These are phyloP conservation scores for Asarcornis scutulata DNA, from an alignment of 2,113 vertebrate species.

Conservation along the genomic window DNA sequence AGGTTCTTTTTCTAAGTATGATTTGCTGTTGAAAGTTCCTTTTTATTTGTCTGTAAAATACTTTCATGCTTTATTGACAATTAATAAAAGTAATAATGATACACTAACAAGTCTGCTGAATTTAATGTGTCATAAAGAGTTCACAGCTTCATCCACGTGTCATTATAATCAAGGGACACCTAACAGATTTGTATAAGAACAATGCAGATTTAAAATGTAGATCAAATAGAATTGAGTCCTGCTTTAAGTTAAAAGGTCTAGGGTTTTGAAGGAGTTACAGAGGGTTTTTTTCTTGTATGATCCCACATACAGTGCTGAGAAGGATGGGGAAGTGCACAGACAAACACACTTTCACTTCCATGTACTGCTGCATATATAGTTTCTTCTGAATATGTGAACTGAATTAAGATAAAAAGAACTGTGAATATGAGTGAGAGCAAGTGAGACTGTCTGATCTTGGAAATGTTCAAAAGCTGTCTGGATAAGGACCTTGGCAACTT, in stretches of 20 bases:
- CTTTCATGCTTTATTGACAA: not conserved
- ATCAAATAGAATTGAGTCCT: not conserved
- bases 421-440: not conserved
- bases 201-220: not conserved
- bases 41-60: not conserved
- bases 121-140: not conserved
- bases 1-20: not conserved
- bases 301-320: not conserved
- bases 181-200: not conserved
- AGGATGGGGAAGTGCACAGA: not conserved
- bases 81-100: not conserved
- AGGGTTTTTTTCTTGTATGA: not conserved
- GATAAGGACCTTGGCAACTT: not conserved
- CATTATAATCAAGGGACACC: not conserved
- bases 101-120: not conserved
- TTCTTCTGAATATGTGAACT: not conserved
- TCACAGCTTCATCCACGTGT: not conserved
- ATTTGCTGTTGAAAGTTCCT: not conserved
- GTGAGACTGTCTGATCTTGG: not conserved
- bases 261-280: not conserved
- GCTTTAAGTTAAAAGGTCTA: not conserved
- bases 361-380: not conserved
- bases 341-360: accelerated
- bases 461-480: not conserved
- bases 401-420: not conserved